A percentile compares a stretch with the other conserved stretches of the same genome.
These are phyloP conservation scores for Archocentrus centrarchus DNA, from an alignment of 2,113 vertebrate genomes.

Conservation along the genomic window DNA sequence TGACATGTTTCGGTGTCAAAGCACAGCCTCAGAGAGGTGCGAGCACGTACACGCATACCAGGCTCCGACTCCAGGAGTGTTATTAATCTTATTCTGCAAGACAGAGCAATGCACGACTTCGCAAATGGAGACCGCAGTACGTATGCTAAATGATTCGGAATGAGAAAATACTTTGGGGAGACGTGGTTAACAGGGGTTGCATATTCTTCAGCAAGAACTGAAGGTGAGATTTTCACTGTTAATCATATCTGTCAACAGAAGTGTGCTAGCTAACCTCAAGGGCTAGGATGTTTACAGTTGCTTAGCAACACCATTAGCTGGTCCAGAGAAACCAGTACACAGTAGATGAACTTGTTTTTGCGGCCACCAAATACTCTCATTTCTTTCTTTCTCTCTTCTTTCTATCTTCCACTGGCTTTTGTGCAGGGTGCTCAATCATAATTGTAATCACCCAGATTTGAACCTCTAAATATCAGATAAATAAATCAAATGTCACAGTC, in stretches of 20 bases:
- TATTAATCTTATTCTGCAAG: neutral
- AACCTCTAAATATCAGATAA: neutral
- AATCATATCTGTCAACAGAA: conserved; percentile 12
- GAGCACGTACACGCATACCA: neutral
- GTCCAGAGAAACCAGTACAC: neutral
- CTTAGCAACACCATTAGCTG: neutral
- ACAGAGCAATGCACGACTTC: neutral
- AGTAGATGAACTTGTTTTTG: neutral
- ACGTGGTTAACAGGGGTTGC: neutral
- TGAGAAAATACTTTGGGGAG: neutral
- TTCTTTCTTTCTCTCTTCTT: neutral
- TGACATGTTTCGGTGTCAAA: too few relatives aligned
- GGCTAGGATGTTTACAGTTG: neutral
- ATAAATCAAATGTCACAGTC: neutral
- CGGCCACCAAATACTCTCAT: neutral
- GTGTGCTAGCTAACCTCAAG: neutral
- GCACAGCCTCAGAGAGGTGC: neutral
- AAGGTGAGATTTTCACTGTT: neutral
- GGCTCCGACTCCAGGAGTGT: neutral
- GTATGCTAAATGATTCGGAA: neutral
- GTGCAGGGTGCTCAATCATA: neutral
- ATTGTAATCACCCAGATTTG: neutral
- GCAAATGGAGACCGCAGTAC: neutral
- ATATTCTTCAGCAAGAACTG: neutral
- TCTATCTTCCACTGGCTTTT: neutral